These are phyloP conservation scores for Penaeus japonicus DNA, from an alignment of 1,140 invertebrate genomes.

Conservation along the genomic window DNA sequence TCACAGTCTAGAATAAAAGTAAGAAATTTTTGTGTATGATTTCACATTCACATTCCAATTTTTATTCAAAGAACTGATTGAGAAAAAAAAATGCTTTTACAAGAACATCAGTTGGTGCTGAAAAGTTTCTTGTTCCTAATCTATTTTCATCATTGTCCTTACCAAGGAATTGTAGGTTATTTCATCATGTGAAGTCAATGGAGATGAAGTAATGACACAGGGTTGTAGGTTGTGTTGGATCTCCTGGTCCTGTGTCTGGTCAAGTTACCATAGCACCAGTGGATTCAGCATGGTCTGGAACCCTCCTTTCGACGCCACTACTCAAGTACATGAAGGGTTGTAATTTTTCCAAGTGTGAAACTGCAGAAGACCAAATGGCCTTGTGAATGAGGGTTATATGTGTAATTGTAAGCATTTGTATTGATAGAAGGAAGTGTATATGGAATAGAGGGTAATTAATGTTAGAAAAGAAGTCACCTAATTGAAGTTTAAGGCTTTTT, in stretches of 20 bases:
- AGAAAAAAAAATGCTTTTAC: too few relatives aligned
- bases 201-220: not conserved
- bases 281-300: slow-evolving; percentile 58
- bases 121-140: too few relatives aligned
- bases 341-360: not conserved
- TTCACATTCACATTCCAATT: too few relatives aligned
- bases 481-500: too few relatives aligned
- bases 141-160: too few relatives aligned
- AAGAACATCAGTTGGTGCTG: too few relatives aligned
- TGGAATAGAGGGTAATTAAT: not conserved
- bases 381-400: not conserved
- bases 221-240: slow-evolving; percentile 50
- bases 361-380: too few relatives aligned
- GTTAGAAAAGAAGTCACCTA: too few relatives aligned
- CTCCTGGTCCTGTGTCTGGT: slow-evolving; percentile 52
- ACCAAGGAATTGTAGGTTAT: not conserved
- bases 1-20: too few relatives aligned
- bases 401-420: not conserved
- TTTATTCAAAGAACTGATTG: too few relatives aligned
- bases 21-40: too few relatives aligned
- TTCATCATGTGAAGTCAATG: not conserved
- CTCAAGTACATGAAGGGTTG: not conserved
- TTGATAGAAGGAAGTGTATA: not conserved
- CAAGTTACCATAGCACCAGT: slow-evolving; percentile 58
- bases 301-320: not conserved